phyloP scores from a whole-genome alignment of 2,888 invertebrate genomes.

The Diachrysia chrysitis region DNA sequence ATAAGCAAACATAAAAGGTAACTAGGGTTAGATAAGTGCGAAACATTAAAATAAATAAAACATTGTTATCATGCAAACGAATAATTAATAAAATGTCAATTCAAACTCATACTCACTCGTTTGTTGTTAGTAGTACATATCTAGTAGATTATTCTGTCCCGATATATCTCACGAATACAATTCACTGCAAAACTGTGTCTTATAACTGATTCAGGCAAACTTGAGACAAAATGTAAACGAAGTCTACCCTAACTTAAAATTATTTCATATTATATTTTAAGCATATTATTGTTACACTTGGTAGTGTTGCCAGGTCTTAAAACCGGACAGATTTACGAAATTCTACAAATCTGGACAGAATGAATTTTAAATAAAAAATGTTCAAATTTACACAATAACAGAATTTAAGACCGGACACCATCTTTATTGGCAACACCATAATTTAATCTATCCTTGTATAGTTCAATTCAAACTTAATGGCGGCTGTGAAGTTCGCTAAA shows the following conservation, averaged over 20 bases:
- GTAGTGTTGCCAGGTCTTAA: no score
- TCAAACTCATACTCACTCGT: conserved; percentile 53
- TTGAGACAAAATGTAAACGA: background rate
- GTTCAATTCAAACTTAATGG: no score
- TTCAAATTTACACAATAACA: no score
- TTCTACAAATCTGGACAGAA: no score
- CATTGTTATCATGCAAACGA: conserved; percentile 43
- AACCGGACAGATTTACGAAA: no score
- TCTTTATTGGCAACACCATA: no score
- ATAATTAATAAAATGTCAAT: conserved; percentile 3
- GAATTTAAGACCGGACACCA: background rate
- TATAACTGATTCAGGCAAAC: background rate
- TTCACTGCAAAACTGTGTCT: conserved; percentile 37
- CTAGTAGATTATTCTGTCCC: conserved; percentile 34
- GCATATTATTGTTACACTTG: no score
- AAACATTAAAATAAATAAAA: conserved; percentile 28
- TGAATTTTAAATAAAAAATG: no score
- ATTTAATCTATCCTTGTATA: no score
- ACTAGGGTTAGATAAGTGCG: conserved; percentile 67
- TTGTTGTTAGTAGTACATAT: conserved; percentile 54
- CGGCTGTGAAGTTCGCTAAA: no score
- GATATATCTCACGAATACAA: conserved; percentile 40
- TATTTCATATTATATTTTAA: background rate
- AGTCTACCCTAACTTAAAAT: background rate
- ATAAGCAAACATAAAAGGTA: conserved; percentile 57